Evolutionary conservation across 2,888 invertebrate species (phyloP), one percentile per base, ranked within the genome.

Genomic region (Branchinecta sandiegonensis): DNA sequence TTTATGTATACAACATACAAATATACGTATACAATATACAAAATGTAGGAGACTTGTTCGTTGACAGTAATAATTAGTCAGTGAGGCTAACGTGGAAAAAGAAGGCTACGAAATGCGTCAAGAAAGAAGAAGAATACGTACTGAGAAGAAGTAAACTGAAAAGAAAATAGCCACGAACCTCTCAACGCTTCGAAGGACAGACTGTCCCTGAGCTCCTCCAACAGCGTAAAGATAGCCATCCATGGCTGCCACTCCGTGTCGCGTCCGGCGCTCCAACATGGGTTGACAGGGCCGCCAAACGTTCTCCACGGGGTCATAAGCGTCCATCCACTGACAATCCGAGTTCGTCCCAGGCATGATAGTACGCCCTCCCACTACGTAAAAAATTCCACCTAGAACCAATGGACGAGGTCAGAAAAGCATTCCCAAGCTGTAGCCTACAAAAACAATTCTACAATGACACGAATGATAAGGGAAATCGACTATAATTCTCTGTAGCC

Each of bases 211-310:
- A 5, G 92, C 90, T 0, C 94, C 94, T 0, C 94, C 94, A 0
- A 94, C 90, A 6, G 94, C 93, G 76, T 94, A 94, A 69, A 94
- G 80, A 71, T 90, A 80, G 46, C 90, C 91, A 75, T 94, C 94
- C 86, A 94, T 89, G 48, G 93, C 92, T n/a, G 91, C 92, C 7
- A 93, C 93, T 9, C 94, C 94, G 23, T 93, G 88, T 74, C 94
- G 83, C 78, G 93, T 92, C 66, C 94, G 80, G 0, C 93, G 88
- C 65, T 88, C 86, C 12, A 89, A 86, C 93, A 94, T 79, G 7
- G 76, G 75, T 83, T 86, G 77, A 65, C 92, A 90, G 0, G 90
- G 86, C 47, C 89, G 81, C 94, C 94, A 94, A 73, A 85, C 84
- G 76, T 93, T 92, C 46, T 84, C 84, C 47, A 86, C 82, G 0